A percentile compares a stretch with the other conserved stretches of the same genome.
These are phyloP conservation scores for Macaria notata DNA, from an alignment of 2,888 invertebrate genomes.

Conservation along the genomic window DNA sequence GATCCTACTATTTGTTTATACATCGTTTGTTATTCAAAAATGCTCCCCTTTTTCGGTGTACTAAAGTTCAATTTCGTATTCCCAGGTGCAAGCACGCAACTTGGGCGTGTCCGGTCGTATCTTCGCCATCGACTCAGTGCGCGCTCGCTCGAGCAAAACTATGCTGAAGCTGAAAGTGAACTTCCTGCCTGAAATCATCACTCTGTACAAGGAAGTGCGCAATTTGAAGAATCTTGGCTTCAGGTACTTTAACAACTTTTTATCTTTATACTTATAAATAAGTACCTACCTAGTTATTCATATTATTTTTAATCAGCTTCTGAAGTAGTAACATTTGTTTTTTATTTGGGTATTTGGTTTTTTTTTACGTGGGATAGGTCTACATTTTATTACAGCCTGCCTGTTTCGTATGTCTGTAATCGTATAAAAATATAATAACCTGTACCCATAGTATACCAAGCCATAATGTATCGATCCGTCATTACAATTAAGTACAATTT, in stretches of 20 bases:
- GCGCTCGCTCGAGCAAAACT: conserved; percentile 89
- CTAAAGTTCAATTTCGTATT: conserved; percentile 20
- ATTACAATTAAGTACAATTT: not conserved
- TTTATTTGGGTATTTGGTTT: too few relatives aligned
- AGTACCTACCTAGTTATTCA: too few relatives aligned
- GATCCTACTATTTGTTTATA: conserved; percentile 19
- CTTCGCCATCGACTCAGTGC: conserved; percentile 94
- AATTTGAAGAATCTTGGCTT: conserved; percentile 98
- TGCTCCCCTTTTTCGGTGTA: not conserved
- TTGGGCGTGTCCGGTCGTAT: conserved; percentile 97
- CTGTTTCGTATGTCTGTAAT: too few relatives aligned
- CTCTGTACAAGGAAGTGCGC: conserved; percentile 98
- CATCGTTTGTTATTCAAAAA: too few relatives aligned
- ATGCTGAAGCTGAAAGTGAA: conserved; percentile 96
- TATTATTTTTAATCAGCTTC: too few relatives aligned
- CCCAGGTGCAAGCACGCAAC: conserved; percentile 93
- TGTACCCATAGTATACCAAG: too few relatives aligned
- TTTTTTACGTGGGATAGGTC: too few relatives aligned
- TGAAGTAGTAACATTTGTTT: too few relatives aligned
- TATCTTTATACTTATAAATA: not conserved
- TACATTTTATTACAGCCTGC: too few relatives aligned
- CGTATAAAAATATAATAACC: too few relatives aligned
- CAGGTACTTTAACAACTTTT: conserved; percentile 61
- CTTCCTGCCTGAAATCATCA: conserved; percentile 98
- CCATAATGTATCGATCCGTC: too few relatives aligned